Percentiles rank a stretch among this genome's conserved stretches.
These are phyloP conservation scores for Planiliza haematocheilus DNA, from an alignment of 2,113 vertebrate species.

Conservation along the genomic window DNA sequence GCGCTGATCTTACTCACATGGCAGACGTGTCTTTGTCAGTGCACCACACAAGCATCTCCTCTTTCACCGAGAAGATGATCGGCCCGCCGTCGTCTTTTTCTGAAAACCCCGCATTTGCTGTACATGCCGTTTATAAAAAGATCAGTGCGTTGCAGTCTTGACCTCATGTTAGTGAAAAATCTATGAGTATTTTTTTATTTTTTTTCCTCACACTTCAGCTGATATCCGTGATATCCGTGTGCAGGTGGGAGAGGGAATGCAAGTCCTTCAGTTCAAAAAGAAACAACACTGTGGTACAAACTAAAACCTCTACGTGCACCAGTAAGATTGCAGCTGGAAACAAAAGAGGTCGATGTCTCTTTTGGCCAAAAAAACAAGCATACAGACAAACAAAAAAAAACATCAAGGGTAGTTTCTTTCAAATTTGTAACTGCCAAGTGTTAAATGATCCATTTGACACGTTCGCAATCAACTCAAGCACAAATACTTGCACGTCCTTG, in stretches of 20 bases:
- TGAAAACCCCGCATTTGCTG: no score
- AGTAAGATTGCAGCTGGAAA: background rate
- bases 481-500: slow-evolving; percentile 19
- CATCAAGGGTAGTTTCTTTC: slow-evolving; percentile 10
- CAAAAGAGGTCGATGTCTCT: slow-evolving; percentile 8
- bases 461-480: slow-evolving; percentile 8
- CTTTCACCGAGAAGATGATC: no score
- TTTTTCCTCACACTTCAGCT: no score
- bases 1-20: background rate
- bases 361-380: slow-evolving; percentile 13
- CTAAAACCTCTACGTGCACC: background rate
- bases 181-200: background rate
- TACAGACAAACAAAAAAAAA: no score
- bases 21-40: background rate
- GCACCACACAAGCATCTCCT: no score
- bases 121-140: background rate
- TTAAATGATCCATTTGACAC: slow-evolving; percentile 39
- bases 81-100: no score
- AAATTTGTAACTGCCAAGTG: slow-evolving; percentile 13
- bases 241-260: background rate
- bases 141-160: background rate
- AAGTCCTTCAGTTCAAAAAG: background rate
- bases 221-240: slow-evolving; percentile 8
- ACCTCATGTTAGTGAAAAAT: slow-evolving; percentile 5
- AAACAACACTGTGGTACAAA: slow-evolving; percentile 2